Evolutionary conservation across 2,113 vertebrate genomes (phyloP), one percentile per base, ranked within the genome.

Genomic region (Aspiorhynchus laticeps): DNA sequence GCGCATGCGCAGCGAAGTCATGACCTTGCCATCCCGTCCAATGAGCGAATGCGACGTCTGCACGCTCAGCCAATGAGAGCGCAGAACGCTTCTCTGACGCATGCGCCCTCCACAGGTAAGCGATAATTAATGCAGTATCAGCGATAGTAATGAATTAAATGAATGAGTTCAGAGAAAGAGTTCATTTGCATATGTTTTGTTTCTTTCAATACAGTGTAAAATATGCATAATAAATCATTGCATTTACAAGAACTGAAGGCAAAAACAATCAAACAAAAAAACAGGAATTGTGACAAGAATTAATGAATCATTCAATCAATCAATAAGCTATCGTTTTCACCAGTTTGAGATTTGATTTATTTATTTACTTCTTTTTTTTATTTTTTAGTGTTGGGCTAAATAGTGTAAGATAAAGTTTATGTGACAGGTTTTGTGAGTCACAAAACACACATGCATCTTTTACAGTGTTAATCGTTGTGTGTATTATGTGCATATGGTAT

Each of bases 1-100:
- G 91, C 24, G 93, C 93, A 90, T 91, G 95, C 93, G 94, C 91
- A 89, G 21, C 6, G 1, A 4, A 1, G 1, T 74, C 89, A 92
- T 93, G 91, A 93, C 90, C 93, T 90, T 83, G 82, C n/a, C 0
- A 0, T 5, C 3, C 24, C 24, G 77, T 88, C 95, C 95, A 95
- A 95, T 95, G 74, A 92, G 67, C 84, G n/a, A 92, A 80, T 94
- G 94, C 94, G 92, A 95, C 94, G 95, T 95, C 84, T 80, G 7
- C 21, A 28, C 56, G 73, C 1, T 75, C n/a, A 28, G 46, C 88
- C 84, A 89, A 89, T 86, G 41, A 36, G 79, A 46, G 51, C 63
- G 28, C 81, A 51, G 41, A 24, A 83, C 24, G 1, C 14, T 1
- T 5, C 12, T 65, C 15, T 1, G 9, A 5, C 17, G 77, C 51